phyloP scores from a whole-genome alignment of 2,113 vertebrate species.

The Eulemur rufifrons region DNA sequence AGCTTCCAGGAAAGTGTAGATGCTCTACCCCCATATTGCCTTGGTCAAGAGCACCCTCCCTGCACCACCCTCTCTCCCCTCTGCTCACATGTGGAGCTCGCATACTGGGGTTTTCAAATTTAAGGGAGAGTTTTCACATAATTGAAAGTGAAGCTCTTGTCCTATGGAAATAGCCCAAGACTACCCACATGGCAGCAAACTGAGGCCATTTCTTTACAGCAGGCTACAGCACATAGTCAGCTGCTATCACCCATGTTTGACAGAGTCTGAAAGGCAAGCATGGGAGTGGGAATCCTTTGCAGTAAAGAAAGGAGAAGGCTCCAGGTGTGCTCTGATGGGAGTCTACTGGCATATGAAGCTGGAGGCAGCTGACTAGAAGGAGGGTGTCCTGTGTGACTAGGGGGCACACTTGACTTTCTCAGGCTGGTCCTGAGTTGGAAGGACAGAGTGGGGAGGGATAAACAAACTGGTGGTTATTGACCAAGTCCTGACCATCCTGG shows the following conservation, averaged over 20 bases:
- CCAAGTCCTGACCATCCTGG: background rate
- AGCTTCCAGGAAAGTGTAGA: background rate
- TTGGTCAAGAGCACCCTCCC: background rate
- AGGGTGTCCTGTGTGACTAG: background rate
- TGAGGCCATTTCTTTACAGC: background rate
- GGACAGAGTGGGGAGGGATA: background rate
- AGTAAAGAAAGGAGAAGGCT: background rate
- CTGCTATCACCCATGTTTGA: background rate
- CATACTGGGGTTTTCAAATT: background rate
- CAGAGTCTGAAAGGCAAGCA: background rate
- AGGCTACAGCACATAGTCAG: background rate
- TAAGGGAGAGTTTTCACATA: background rate
- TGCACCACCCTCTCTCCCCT: background rate
- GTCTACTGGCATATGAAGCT: background rate
- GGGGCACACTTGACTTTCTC: background rate
- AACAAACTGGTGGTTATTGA: background rate
- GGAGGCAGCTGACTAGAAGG: background rate
- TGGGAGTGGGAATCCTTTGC: background rate
- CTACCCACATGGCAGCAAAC: background rate
- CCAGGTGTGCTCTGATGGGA: background rate
- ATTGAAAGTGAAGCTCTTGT: background rate
- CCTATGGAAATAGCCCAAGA: background rate
- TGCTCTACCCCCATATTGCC: background rate
- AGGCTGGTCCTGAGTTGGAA: background rate
- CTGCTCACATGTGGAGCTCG: no score